Evolutionary conservation across 2,797 vertebrate genomes (phyloP).

Genomic region (Anguilla pacifica): DNA sequence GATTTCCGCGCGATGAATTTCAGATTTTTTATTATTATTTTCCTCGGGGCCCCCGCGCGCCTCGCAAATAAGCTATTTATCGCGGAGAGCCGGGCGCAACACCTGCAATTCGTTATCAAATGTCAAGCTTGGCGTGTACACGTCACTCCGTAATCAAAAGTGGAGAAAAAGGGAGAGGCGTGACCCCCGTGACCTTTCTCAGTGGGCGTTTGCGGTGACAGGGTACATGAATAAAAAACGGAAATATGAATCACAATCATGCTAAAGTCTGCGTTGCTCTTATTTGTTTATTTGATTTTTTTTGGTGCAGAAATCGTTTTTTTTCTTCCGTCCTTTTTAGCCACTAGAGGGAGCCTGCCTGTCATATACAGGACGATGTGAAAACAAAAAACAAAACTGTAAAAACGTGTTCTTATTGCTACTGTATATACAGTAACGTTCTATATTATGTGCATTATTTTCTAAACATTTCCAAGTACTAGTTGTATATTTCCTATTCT

Average conservation of each 20-base stretch:
- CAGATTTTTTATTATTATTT: conserved; percentile 32
- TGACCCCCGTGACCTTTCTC: neutral
- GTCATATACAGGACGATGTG: conserved; percentile 51
- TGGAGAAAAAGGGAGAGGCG: neutral
- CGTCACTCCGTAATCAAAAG: neutral
- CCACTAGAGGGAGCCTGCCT: conserved; percentile 81
- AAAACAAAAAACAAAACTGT: neutral
- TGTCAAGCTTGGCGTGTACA: conserved; percentile 4
- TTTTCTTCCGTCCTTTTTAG: conserved; percentile 35
- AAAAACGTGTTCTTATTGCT: neutral
- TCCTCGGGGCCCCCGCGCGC: conserved; percentile 21
- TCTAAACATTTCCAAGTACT: neutral
- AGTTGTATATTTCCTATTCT: neutral
- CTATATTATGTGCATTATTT: neutral
- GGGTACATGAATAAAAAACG: conserved; percentile 4
- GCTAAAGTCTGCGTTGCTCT: neutral
- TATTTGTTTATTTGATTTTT: neutral
- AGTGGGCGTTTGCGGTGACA: neutral
- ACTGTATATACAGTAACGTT: neutral
- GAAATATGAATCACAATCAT: neutral
- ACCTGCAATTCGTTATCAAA: conserved; percentile 18
- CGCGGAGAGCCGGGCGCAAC: neutral
- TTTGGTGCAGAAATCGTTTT: neutral
- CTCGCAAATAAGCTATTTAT: conserved; percentile 24
- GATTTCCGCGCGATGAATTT: conserved; percentile 26